phyloP scores from a whole-genome alignment of 2,888 invertebrate species.

The Eupithecia exiguata region DNA sequence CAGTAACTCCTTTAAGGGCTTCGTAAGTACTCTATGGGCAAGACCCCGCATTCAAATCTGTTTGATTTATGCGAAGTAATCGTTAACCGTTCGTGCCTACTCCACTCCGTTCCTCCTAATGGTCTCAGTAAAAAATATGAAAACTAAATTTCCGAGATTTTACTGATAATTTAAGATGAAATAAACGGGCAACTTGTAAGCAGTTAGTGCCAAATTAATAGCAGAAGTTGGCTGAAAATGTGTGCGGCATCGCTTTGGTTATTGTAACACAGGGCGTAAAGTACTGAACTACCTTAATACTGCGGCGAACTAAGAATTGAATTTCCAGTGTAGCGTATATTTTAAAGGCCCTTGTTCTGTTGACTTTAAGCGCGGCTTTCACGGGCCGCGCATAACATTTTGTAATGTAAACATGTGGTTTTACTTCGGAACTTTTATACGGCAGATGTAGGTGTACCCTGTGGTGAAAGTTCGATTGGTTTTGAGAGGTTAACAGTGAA shows the following conservation, averaged over 20 bases:
- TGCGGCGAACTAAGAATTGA: slow-evolving; percentile 71
- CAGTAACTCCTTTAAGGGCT: neutral
- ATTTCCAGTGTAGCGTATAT: slow-evolving; percentile 72
- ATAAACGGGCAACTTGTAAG: slow-evolving; percentile 50
- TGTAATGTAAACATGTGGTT: slow-evolving; percentile 59
- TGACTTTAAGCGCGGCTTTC: slow-evolving; percentile 60
- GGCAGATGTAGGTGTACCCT: slow-evolving; percentile 9
- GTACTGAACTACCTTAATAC: slow-evolving; percentile 56
- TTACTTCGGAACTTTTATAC: slow-evolving; percentile 44
- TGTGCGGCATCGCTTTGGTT: slow-evolving; percentile 39
- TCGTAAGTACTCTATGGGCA: slow-evolving; percentile 45
- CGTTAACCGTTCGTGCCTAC: slow-evolving; percentile 56
- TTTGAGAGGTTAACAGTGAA: slow-evolving; percentile 16
- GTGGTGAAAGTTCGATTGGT: slow-evolving; percentile 29
- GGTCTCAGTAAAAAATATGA: slow-evolving; percentile 40
- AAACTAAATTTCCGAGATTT: slow-evolving; percentile 11
- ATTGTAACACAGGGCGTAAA: slow-evolving; percentile 47
- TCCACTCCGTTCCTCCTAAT: slow-evolving; percentile 46
- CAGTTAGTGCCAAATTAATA: slow-evolving; percentile 57
- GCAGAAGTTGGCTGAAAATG: slow-evolving; percentile 53
- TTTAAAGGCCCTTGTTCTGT: slow-evolving; percentile 62
- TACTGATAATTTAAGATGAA: slow-evolving; percentile 16
- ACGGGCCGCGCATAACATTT: slow-evolving; percentile 51
- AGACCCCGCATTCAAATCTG: slow-evolving; percentile 65
- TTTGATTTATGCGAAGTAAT: slow-evolving; percentile 72